These are phyloP conservation scores for Leptinotarsa juncta DNA, from an alignment of 2,888 invertebrate species.

Conservation along the genomic window DNA sequence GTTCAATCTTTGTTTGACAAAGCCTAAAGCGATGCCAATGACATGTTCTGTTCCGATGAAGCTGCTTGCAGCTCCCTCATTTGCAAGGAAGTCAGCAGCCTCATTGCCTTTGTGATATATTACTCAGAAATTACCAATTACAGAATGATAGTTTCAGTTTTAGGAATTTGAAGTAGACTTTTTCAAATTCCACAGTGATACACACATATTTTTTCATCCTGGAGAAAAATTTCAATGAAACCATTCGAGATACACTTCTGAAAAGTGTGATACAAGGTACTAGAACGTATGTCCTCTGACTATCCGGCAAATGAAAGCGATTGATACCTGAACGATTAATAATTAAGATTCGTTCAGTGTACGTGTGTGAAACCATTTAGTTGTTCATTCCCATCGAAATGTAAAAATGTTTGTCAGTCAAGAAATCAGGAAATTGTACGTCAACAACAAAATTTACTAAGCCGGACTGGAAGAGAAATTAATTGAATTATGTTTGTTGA, in stretches of 20 bases:
- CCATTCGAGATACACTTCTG: neutral
- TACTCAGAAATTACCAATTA: too few species aligned
- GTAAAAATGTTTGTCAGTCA: slow-evolving; percentile 23
- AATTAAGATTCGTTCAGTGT: slow-evolving; percentile 22
- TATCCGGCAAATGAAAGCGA: slow-evolving; percentile 16
- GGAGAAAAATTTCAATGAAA: neutral
- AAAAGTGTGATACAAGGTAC: neutral
- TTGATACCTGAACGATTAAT: slow-evolving; percentile 30
- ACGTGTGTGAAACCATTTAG: slow-evolving; percentile 31
- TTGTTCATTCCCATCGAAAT: slow-evolving; percentile 29
- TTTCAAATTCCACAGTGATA: too few species aligned
- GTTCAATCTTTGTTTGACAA: too few species aligned
- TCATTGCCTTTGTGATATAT: too few species aligned
- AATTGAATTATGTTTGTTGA: slow-evolving; percentile 18
- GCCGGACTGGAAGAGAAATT: slow-evolving; percentile 14
- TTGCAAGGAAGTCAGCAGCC: too few species aligned
- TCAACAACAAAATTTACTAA: slow-evolving; percentile 16
- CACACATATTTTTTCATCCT: too few species aligned
- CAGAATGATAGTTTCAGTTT: too few species aligned
- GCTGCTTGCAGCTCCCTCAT: too few species aligned
- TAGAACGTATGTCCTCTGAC: neutral
- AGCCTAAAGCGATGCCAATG: too few species aligned
- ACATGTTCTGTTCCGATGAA: too few species aligned
- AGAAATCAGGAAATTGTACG: slow-evolving; percentile 23
- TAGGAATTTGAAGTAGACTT: too few species aligned